phyloP scores from a whole-genome alignment of 2,113 vertebrate genomes.

The Nyctereutes procyonoides region DNA sequence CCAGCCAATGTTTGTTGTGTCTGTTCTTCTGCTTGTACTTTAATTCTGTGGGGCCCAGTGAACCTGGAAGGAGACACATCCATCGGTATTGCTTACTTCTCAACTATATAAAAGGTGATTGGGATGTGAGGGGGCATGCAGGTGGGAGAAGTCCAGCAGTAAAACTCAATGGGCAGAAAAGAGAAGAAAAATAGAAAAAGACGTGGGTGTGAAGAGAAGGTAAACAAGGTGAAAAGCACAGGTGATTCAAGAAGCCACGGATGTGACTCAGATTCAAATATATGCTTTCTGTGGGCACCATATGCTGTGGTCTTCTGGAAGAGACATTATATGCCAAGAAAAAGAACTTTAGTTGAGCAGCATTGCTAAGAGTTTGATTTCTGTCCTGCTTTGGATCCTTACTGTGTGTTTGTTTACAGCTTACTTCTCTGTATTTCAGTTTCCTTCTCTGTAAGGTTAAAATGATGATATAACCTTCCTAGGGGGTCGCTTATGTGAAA shows the following conservation, averaged over 20 bases:
- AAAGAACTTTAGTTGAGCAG: neutral
- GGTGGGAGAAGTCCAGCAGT: neutral
- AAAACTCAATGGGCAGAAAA: neutral
- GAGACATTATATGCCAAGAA: neutral
- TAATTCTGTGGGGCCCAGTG: rapidly evolving
- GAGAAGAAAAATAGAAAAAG: neutral
- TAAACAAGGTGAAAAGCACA: neutral
- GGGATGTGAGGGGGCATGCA: neutral
- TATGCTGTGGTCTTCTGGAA: neutral
- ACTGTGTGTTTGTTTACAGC: neutral
- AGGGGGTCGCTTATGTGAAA: neutral
- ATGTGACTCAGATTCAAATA: neutral
- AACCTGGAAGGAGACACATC: neutral
- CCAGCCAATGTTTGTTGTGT: neutral
- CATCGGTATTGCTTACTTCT: neutral
- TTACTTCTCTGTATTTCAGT: neutral
- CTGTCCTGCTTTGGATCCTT: neutral
- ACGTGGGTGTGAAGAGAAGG: neutral
- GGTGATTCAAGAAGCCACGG: neutral
- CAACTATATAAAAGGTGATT: neutral
- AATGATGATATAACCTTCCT: neutral
- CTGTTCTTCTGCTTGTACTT: neutral
- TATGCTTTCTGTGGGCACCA: neutral
- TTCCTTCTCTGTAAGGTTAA: neutral
- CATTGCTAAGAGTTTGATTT: neutral